These are phyloP conservation scores for Uloborus plumipes DNA, from an alignment of 2,888 invertebrate genomes.

Conservation along the genomic window DNA sequence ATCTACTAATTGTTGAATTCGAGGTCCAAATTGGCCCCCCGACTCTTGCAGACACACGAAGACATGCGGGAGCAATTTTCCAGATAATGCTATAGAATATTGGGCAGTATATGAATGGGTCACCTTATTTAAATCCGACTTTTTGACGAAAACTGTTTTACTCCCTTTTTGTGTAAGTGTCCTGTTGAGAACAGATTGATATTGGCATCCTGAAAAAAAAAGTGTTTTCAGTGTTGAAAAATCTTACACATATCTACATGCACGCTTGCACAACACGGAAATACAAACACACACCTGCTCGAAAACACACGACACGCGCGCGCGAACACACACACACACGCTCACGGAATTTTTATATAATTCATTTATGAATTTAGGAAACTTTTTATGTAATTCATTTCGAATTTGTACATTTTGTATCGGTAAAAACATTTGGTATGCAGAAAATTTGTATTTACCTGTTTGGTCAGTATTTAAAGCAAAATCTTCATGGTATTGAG, in stretches of 20 bases:
- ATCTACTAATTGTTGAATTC: neutral
- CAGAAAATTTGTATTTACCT: neutral
- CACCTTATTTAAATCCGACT: neutral
- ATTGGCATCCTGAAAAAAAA: neutral
- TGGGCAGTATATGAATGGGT: neutral
- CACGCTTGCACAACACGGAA: too few relatives aligned
- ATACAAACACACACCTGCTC: too few relatives aligned
- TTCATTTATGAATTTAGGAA: too few relatives aligned
- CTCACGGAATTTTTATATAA: too few relatives aligned
- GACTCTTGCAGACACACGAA: neutral
- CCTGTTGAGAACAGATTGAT: neutral
- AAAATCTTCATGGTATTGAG: neutral
- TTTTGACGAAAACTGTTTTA: slow-evolving; percentile 1
- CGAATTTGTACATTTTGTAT: too few relatives aligned
- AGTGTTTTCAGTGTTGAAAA: neutral
- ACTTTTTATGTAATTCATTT: too few relatives aligned
- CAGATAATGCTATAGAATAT: neutral
- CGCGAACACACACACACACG: too few relatives aligned
- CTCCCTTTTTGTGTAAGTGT: neutral
- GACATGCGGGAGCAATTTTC: neutral
- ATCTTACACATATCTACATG: too few relatives aligned
- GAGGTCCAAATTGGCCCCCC: neutral
- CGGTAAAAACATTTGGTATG: too few relatives aligned
- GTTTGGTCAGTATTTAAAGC: neutral
- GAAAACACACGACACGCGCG: too few relatives aligned